Conservation (phyloP, 2,888 invertebrate genomes). For the Esperia sulphurella region DNA sequence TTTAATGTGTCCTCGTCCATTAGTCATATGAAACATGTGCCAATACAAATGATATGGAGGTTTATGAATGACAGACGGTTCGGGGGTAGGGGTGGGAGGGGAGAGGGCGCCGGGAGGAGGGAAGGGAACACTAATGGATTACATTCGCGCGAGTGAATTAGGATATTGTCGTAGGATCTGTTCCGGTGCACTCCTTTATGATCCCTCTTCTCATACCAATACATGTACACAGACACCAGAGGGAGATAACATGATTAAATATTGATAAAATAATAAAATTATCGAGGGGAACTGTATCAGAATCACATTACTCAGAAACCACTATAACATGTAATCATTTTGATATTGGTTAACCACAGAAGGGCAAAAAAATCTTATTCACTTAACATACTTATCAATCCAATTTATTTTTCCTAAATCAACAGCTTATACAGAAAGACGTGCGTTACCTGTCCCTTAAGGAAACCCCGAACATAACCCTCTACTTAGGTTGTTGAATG, state of each 20-base stretch:
- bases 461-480: too few relatives aligned
- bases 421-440: too few relatives aligned
- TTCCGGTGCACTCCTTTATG: slow-evolving; percentile 74
- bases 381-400: too few relatives aligned
- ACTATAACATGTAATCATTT: neutral
- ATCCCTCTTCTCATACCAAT: slow-evolving; percentile 40
- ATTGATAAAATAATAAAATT: slow-evolving; percentile 30
- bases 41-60: slow-evolving; percentile 78
- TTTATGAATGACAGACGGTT: slow-evolving; percentile 74
- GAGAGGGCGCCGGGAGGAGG: slow-evolving; percentile 26
- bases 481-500: too few relatives aligned
- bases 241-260: slow-evolving; percentile 42
- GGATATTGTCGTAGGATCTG: slow-evolving; percentile 77
- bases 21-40: slow-evolving; percentile 78
- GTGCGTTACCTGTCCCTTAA: too few relatives aligned
- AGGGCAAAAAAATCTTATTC: too few relatives aligned
- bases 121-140: slow-evolving; percentile 72
- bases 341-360: neutral
- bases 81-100: slow-evolving; percentile 23
- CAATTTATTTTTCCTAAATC: too few relatives aligned
- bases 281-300: neutral
- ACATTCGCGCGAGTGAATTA: slow-evolving; percentile 78
- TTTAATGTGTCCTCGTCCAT: slow-evolving; percentile 68
- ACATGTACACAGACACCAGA: slow-evolving; percentile 23
- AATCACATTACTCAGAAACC: slow-evolving; percentile 1